Evolutionary conservation across 1,140 invertebrate species (phyloP).

Genomic region (Brachionus asplanchnoidis): DNA sequence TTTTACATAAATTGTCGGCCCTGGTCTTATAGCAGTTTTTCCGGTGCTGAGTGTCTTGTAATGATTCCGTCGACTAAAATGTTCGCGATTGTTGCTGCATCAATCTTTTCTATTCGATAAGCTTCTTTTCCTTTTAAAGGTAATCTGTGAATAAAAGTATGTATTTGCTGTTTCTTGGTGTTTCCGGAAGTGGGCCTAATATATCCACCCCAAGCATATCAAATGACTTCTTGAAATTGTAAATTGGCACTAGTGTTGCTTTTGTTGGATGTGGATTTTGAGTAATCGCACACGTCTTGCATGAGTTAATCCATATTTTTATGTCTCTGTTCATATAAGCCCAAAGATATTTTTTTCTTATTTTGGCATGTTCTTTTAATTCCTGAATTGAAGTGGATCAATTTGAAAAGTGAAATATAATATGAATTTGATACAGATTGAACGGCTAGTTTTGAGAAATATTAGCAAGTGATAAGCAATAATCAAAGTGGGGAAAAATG

Average conservation of each 20-base stretch:
- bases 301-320: not conserved
- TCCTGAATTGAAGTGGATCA: too few species aligned
- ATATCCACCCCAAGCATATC: conserved; percentile 44
- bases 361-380: too few species aligned
- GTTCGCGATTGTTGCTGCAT: too few species aligned
- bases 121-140: too few species aligned
- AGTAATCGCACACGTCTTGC: not conserved
- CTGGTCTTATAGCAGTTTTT: not conserved
- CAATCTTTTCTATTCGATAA: too few species aligned
- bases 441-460: too few species aligned
- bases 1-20: not conserved
- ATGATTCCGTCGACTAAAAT: too few species aligned
- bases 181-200: conserved; percentile 45
- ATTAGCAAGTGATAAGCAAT: too few species aligned
- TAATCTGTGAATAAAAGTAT: conserved; percentile 43
- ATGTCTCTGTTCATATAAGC: not conserved
- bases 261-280: not conserved
- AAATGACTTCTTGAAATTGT: conserved; percentile 10
- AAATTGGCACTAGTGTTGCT: too few species aligned
- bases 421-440: too few species aligned
- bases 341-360: not conserved
- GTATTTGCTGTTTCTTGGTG: conserved; percentile 44
- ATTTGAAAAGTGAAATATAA: too few species aligned
- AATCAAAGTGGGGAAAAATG: too few species aligned
- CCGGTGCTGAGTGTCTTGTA: not conserved